Evolutionary conservation across 2,113 vertebrate genomes (phyloP).

Genomic region (Bothrops jararaca): DNA sequence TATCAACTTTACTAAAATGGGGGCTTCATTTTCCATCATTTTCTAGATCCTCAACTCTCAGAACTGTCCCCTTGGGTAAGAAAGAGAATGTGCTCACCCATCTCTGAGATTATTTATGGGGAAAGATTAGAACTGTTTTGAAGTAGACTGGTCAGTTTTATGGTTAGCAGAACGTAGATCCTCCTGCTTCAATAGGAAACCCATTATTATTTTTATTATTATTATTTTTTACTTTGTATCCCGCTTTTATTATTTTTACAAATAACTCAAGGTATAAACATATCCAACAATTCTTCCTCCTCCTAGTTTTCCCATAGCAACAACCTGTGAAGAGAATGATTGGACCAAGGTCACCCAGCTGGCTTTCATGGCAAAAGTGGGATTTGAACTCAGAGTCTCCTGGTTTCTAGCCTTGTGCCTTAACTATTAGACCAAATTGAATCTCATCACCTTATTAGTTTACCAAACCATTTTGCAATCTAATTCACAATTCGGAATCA

Average conservation of each 20-base stretch:
- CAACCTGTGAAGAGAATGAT: background rate
- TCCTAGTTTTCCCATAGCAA: background rate
- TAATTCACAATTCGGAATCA: background rate
- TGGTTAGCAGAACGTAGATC: background rate
- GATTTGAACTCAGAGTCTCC: background rate
- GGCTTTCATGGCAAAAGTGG: background rate
- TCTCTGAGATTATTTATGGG: background rate
- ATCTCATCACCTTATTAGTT: background rate
- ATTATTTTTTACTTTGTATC: background rate
- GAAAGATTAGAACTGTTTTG: background rate
- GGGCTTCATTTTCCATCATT: no score
- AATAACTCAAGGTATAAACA: background rate
- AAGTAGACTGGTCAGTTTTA: background rate
- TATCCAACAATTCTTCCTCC: background rate
- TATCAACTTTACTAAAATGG: background rate
- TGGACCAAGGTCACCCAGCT: background rate
- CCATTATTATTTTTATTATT: background rate
- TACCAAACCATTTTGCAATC: background rate
- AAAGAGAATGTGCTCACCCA: background rate
- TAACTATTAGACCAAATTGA: background rate
- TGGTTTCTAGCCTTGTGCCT: background rate
- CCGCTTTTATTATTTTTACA: background rate
- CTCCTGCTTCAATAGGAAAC: background rate
- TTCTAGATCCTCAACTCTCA: background rate
- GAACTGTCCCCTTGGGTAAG: background rate